A percentile compares a stretch with the other conserved stretches of the same genome.
Conservation (phyloP, 2,113 vertebrate genomes). For the Sylvicapra grimmia region DNA sequence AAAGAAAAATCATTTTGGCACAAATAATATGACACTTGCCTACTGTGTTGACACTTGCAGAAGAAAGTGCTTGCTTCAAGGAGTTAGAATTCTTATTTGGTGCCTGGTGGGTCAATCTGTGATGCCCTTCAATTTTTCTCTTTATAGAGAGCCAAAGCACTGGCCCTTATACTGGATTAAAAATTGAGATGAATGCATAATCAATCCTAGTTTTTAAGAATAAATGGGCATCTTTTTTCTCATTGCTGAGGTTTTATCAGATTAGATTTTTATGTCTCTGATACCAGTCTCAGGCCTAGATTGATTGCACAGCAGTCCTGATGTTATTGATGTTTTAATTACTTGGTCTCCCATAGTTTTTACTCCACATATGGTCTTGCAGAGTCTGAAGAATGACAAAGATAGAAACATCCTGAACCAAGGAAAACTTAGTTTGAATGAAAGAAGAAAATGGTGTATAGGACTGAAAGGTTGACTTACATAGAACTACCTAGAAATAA, state of each 20-base stretch:
- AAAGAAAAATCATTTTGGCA: not conserved
- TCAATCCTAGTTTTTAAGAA: not conserved
- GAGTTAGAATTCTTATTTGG: not conserved
- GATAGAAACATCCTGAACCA: not conserved
- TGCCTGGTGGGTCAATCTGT: not conserved
- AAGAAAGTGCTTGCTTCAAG: not conserved
- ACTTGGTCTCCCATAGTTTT: not conserved
- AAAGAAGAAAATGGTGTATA: not conserved
- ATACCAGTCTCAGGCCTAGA: not conserved
- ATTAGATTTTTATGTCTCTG: not conserved
- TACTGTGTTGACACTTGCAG: not conserved
- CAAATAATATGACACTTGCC: not conserved
- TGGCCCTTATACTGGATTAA: not conserved
- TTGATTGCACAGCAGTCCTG: not conserved
- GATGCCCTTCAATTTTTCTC: not conserved
- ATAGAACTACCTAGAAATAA: not conserved
- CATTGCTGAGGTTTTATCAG: not conserved
- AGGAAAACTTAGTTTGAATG: not conserved
- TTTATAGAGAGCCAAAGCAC: not conserved
- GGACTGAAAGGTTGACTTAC: not conserved
- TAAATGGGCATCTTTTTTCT: not conserved
- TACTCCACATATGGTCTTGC: not conserved
- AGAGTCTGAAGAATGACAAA: not conserved
- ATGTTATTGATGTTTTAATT: not conserved
- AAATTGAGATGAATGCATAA: not conserved